phyloP scores from a whole-genome alignment of 2,888 invertebrate genomes.

The Seira ritae region DNA sequence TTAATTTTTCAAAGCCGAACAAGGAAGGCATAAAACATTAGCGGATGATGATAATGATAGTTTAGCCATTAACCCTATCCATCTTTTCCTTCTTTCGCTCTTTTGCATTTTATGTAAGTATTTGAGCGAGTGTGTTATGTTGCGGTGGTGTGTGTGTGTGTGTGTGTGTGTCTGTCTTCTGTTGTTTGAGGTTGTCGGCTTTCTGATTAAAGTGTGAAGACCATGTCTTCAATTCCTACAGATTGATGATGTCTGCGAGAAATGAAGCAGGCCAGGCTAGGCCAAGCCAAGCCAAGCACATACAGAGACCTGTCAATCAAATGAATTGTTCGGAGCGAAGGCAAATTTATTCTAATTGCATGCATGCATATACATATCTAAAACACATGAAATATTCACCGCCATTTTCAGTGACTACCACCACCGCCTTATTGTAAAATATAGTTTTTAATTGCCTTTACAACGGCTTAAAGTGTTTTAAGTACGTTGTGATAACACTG shows the following conservation, averaged over 20 bases:
- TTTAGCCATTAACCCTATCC: slow-evolving; percentile 30
- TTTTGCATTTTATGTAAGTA: too few relatives aligned
- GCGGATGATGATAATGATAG: slow-evolving; percentile 12
- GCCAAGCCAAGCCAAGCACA: slow-evolving; percentile 28
- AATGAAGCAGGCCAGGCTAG: slow-evolving; percentile 52
- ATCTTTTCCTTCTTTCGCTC: slow-evolving; percentile 18
- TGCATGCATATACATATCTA: slow-evolving; percentile 48
- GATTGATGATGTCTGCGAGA: slow-evolving; percentile 64
- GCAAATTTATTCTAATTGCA: slow-evolving; percentile 71
- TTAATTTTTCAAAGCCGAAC: slow-evolving; percentile 22
- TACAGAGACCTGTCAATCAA: slow-evolving; percentile 68
- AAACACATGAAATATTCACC: too few relatives aligned
- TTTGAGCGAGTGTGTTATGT: slow-evolving; percentile 43
- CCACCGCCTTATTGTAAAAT: too few relatives aligned
- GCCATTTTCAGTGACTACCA: too few relatives aligned
- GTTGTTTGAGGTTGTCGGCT: slow-evolving; percentile 58
- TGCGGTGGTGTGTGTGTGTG: slow-evolving; percentile 4
- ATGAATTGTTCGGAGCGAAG: slow-evolving; percentile 47
- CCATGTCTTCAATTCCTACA: slow-evolving; percentile 60
- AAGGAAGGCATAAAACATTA: slow-evolving; percentile 16
- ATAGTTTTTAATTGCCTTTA: too few relatives aligned
- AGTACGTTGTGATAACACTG: too few relatives aligned
- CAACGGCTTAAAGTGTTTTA: too few relatives aligned
- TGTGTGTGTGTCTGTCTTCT: slow-evolving; percentile 19
- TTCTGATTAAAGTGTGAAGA: slow-evolving; percentile 63